Evolutionary conservation across 2,888 invertebrate species (phyloP), one percentile per base, ranked within the genome.

Genomic region (Lydus trimaculatus): DNA sequence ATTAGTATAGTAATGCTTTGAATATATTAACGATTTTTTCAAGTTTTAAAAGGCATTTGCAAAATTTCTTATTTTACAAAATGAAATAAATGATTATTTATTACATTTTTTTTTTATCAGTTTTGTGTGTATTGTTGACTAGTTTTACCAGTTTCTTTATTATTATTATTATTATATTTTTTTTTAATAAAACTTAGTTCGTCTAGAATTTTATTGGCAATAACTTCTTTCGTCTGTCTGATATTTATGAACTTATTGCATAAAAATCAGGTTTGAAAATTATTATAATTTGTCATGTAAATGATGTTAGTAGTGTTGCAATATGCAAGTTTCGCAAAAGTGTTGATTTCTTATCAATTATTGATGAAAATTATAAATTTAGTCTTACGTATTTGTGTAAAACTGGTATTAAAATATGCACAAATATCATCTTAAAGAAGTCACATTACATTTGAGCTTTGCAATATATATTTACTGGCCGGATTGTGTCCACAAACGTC

Each of bases 371-470:
- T 1, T 7, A 2, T 58, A 58, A 25, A 8, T 58, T 20, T 31
- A n/a, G n/a, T n/a, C n/a, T 6, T 7, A 28, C 31, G 36, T 36
- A n/a, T 59, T 28, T 20, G 31, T 31, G n/a, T 60, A 60, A n/a
- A 31, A 7, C 31, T 31, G n/a, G 17, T 75, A 73, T 80, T 77
- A 78, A 80, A 79, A 80, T 75, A 73, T 74, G 75, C 76, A 73
- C 72, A 75, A 75, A 76, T 77, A 75, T 73, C 78, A 68, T 75
- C 73, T 74, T 78, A 79, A 81, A 79, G 78, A 78, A 80, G 77
- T 79, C 81, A 79, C 75, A 79, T 79, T 81, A 80, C 79, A 79
- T 78, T 80, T 79, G 77, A 79, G 77, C 73, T 76, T 75, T 76
- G 77, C 77, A 17, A 20, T 20, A 8, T 17, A 75, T 81, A 81